Percentiles rank a stretch among this genome's conserved stretches.
Evolutionary conservation across 2,113 vertebrate species (phyloP).

Genomic region (Blennius ocellaris): DNA sequence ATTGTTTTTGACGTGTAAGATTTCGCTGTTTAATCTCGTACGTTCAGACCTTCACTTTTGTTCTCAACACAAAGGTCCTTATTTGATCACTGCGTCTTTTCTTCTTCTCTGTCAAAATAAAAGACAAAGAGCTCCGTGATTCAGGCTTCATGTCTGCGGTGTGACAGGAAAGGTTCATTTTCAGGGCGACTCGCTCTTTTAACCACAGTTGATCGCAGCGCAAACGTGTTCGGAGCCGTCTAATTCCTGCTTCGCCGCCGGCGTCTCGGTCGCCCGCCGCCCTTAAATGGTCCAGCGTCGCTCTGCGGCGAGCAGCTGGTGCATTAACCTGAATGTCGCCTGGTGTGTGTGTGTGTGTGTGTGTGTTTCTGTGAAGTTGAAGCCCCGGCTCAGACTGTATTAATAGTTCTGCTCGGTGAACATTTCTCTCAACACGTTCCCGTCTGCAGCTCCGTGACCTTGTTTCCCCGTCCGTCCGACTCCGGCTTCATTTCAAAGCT

Average conservation of each 20-base stretch:
- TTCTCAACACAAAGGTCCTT: too few relatives aligned
- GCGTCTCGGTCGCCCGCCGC: too few relatives aligned
- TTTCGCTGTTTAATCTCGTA: too few relatives aligned
- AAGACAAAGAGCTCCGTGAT: background rate
- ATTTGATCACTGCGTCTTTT: too few relatives aligned
- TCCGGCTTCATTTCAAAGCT: background rate
- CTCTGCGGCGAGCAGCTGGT: conserved; percentile 19
- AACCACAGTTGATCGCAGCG: too few relatives aligned
- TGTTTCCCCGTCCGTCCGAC: conserved; percentile 43
- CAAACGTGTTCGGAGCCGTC: too few relatives aligned
- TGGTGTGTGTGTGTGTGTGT: background rate
- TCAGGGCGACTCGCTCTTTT: too few relatives aligned
- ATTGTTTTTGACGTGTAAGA: too few relatives aligned
- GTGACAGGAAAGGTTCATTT: too few relatives aligned
- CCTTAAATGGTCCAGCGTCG: too few relatives aligned
- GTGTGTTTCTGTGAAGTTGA: conserved; percentile 24
- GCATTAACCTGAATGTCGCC: conserved; percentile 61
- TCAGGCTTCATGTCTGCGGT: conserved; percentile 5
- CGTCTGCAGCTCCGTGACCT: conserved; percentile 58
- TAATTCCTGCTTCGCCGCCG: too few relatives aligned
- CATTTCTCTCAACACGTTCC: conserved; percentile 60
- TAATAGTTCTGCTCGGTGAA: conserved; percentile 62
- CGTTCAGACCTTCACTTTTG: too few relatives aligned
- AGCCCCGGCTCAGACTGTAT: conserved; percentile 46
- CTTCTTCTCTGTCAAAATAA: background rate